Base-by-base conservation (phyloP, 2,113 vertebrate genomes). In the Daboia siamensis region DNA sequence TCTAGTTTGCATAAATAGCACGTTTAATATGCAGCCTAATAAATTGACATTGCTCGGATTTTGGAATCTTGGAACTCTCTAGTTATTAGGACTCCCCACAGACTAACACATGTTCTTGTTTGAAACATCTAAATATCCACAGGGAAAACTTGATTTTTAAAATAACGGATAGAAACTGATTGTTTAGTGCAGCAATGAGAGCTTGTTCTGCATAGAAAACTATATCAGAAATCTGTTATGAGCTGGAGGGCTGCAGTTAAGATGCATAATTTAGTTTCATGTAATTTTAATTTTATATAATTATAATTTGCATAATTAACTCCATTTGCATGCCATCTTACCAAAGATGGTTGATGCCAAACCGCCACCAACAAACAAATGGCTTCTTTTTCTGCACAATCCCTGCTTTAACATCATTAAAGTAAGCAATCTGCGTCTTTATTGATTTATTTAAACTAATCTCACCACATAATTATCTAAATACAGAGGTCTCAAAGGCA, bases 211-310 rank as follows among this genome's bases (percentile, higher is more conserved):
- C 88, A 52, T 46, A 90, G 88, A 89, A 74, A 89, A 89, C 64
- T 23, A 61, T 89, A 89, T 90, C 87, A 48, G 54, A 85, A 90
- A 92, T 86, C 87, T 89, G 69, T 86, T 74, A 85, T 89, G 87
- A 92, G 87, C 69, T 85, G 87, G 91, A 90, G 55, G 74, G 87
- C 59, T 89, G 64, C 52, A 51, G 64, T 54, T 89, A 92, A 26
- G 87, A 74, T 59, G 69, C 87, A 85, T 89, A 89, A 89, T 92
- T 89, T n/a, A 48, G 64, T 84, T 80, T 57, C 61, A 84, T 92
- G 64, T 89, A 84, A 92, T 92, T 92, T 92, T 89, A 89, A 92
- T 92, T 92, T 89, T 92, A 84, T 92, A 85, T 92, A 89, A 92
- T 89, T 89, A 89, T 51, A 89, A 89, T 92, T 89, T 92, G 91